phyloP scores from a whole-genome alignment of 2,113 vertebrate genomes.

The Trinectes maculatus region DNA sequence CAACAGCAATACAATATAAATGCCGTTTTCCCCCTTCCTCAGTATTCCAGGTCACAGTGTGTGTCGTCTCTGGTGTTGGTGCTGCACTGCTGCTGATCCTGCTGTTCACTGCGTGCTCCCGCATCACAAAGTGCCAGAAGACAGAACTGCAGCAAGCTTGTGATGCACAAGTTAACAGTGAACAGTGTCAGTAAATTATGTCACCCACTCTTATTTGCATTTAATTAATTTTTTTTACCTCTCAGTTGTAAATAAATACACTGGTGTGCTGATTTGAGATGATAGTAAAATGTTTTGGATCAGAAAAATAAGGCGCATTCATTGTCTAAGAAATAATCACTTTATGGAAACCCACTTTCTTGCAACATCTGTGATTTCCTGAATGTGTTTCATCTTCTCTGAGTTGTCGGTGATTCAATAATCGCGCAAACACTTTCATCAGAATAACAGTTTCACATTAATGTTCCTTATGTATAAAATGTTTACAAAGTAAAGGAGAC shows the following conservation, averaged over 20 bases:
- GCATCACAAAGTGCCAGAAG: conserved; percentile 28
- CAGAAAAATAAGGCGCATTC: too few species aligned
- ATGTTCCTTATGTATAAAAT: neutral
- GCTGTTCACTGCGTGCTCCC: neutral
- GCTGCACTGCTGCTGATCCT: conserved; percentile 44
- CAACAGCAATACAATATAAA: neutral
- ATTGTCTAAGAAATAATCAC: too few species aligned
- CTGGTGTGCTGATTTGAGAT: neutral
- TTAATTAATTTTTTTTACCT: neutral
- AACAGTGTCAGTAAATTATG: conserved; percentile 56
- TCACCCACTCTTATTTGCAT: neutral
- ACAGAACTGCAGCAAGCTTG: neutral
- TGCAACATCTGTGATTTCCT: neutral
- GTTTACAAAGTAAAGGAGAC: conserved; percentile 6
- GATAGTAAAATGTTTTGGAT: too few species aligned
- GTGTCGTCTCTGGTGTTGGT: conserved; percentile 30
- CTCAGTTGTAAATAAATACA: neutral
- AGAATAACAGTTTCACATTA: conserved; percentile 33
- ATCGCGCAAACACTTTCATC: neutral
- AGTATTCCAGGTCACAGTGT: conserved; percentile 57
- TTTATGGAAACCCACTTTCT: too few species aligned
- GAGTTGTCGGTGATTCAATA: neutral
- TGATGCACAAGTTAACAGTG: neutral
- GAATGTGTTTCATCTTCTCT: neutral
- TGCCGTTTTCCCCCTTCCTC: neutral